Conservation (phyloP, 2,113 vertebrate species). For the Scopus umbretta region DNA sequence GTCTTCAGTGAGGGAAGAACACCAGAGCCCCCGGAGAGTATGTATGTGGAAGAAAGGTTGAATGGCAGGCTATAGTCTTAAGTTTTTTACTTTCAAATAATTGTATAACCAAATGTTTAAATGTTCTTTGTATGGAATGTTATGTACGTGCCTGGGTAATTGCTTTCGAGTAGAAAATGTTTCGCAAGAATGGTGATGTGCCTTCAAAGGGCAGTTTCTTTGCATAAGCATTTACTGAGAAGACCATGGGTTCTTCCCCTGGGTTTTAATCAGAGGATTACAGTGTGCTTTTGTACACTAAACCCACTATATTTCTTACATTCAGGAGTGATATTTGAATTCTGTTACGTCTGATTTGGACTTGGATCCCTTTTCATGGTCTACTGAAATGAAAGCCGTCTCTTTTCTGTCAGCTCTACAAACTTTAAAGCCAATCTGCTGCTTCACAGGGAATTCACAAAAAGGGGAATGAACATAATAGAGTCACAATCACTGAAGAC, state of each 20-base stretch:
- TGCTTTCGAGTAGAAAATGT: not conserved
- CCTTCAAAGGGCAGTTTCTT: not conserved
- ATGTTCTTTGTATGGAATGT: not conserved
- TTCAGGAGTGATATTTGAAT: not conserved
- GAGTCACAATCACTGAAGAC: not conserved
- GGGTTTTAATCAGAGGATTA: not conserved
- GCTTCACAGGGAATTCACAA: not conserved
- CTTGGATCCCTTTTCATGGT: not conserved
- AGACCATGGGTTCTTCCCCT: not conserved
- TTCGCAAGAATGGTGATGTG: not conserved
- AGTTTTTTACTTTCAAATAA: not conserved
- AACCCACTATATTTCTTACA: not conserved
- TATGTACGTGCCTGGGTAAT: not conserved
- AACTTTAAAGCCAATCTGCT: not conserved
- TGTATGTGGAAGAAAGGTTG: not conserved
- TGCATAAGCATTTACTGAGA: not conserved
- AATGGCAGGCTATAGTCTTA: not conserved
- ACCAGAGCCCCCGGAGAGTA: not conserved
- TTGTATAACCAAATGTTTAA: not conserved
- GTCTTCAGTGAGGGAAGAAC: not conserved
- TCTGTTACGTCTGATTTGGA: not conserved
- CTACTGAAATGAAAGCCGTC: not conserved
- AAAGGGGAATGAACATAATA: not conserved
- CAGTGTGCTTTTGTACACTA: rapidly evolving
- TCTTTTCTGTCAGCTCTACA: not conserved